Evolutionary conservation across 2,888 invertebrate species (phyloP), one percentile per base, ranked within the genome.

Genomic region (Hirudinaria manillensis): DNA sequence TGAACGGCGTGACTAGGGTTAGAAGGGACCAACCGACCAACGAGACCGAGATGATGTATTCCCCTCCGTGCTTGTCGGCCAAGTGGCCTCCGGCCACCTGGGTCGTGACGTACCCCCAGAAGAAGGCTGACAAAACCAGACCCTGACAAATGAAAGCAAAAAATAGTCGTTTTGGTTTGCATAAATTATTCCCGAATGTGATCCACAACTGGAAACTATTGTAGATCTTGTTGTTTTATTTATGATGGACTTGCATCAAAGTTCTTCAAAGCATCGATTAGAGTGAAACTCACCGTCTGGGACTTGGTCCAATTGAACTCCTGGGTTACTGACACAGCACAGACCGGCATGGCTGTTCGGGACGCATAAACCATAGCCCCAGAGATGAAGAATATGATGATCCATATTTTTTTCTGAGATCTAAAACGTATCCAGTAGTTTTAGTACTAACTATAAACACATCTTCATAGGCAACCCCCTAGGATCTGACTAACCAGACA

Each of bases 41-140:
- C 21, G 90, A 88, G 67, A 88, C 86, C 68, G 88, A 87, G 78
- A 91, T 87, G 21, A 91, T 89, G 76, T 87, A 87, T 80, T 90
- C 90, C 0, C 90, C 90, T 51, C 90, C 90, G 75, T 89, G 87
- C 72, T 87, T 78, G 79, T 87, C 87, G 77, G 87, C 86, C 29
- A 87, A 80, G 77, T 85, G 84, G 3, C 87, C 87, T 34, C 87
- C 87, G n/a, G 86, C 32, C 0, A 73, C 65, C 24, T 73, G 73
- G 0, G 90, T 91, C 77, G 90, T 83, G 0, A 89, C 89, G 81
- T 91, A 91, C 70, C 91, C 91, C 90, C 91, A 91, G 82, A 91
- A 91, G 82, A 91, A 91, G 34, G 90, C 89, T 32, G 90, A 90
- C 36, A 91, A 84, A 71, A 90, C 89, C 0, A 89, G 88, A n/a